These are phyloP conservation scores for Epinephelus malabaricus DNA, from an alignment of 2,797 vertebrate species.

Conservation along the genomic window DNA sequence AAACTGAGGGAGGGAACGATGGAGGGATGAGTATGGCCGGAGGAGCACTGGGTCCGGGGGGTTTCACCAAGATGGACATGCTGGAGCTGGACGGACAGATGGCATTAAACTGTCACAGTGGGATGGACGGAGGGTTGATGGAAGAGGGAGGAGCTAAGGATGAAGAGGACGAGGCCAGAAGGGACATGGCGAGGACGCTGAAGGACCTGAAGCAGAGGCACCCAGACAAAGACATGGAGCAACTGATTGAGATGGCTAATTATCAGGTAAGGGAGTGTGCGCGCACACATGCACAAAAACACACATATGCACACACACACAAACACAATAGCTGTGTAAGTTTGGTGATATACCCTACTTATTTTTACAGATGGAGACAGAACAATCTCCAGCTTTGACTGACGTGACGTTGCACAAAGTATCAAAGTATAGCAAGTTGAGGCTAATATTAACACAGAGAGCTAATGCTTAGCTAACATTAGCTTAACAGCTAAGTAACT, in stretches of 20 bases:
- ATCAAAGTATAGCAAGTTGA: no score
- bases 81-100: conserved; percentile 85
- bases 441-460: no score
- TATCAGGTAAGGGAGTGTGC: conserved; percentile 82
- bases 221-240: conserved; percentile 91
- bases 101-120: conserved; percentile 77
- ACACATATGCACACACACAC: not conserved
- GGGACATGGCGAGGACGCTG: conserved; percentile 89
- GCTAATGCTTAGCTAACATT: no score
- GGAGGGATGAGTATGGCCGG: conserved; percentile 65
- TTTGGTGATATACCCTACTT: not conserved
- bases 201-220: conserved; percentile 90
- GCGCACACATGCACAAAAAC: not conserved
- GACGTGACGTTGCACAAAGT: no score
- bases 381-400: no score
- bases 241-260: conserved; percentile 91
- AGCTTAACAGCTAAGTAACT: no score
- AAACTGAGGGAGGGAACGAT: conserved; percentile 83
- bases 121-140: conserved; percentile 77
- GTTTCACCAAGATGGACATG: conserved; percentile 88
- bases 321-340: not conserved
- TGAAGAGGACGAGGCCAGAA: conserved; percentile 87
- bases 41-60: conserved; percentile 76
- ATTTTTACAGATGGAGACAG: no score
- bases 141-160: conserved; percentile 81